Percentiles rank a stretch among this genome's conserved stretches.
phyloP scores from a whole-genome alignment of 1,140 invertebrate genomes.

The Oncopeltus fasciatus region DNA sequence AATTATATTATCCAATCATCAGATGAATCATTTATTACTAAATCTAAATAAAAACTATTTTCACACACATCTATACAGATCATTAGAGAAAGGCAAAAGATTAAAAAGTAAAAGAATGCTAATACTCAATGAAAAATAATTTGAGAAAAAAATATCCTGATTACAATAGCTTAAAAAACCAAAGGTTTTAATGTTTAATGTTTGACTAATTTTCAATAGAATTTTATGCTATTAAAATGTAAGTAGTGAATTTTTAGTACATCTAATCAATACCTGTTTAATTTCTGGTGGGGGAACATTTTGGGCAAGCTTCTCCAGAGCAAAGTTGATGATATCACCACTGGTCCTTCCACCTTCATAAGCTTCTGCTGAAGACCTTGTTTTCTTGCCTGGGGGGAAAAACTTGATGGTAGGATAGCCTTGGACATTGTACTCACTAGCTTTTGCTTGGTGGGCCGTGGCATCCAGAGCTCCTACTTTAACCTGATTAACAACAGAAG shows the following conservation, averaged over 20 bases:
- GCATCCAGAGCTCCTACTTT: constrained; percentile 94
- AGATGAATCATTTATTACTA: no score
- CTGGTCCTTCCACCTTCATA: constrained; percentile 83
- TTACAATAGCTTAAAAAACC: no score
- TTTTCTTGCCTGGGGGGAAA: constrained; percentile 64
- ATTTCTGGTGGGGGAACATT: constrained; percentile 83
- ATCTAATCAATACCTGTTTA: constrained; percentile 53
- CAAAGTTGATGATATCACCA: constrained; percentile 82
- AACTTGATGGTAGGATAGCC: constrained; percentile 97
- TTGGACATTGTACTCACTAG: constrained; percentile 59
- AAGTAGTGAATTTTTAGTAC: no score
- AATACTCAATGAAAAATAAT: no score
- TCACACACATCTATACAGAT: no score
- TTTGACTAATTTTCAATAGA: neutral
- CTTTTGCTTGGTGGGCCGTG: constrained; percentile 73
- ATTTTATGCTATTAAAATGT: neutral
- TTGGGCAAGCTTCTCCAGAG: constrained; percentile 68
- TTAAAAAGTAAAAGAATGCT: no score
- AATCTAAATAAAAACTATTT: no score
- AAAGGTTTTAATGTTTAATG: neutral
- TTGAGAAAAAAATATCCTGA: no score
- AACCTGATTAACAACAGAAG: constrained; percentile 35
- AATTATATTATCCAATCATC: no score
- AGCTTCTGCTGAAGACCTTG: constrained; percentile 49
- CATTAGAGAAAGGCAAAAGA: no score